A percentile compares a stretch with the other conserved stretches of the same genome.
phyloP scores from a whole-genome alignment of 1,140 invertebrate genomes.

The Aphaenogaster rudis region DNA sequence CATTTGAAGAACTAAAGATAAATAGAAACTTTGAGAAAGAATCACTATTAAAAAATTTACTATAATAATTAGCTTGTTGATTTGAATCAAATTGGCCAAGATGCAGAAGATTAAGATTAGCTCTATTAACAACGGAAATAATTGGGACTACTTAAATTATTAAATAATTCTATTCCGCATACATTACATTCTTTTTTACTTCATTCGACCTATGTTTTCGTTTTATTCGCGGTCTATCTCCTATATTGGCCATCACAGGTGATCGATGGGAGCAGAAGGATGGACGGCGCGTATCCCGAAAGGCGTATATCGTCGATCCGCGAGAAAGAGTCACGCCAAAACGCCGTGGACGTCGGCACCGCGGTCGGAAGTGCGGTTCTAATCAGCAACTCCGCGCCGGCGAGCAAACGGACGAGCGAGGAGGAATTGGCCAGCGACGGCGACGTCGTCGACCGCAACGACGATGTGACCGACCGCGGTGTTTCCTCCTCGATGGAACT shows the following conservation, averaged over 20 bases:
- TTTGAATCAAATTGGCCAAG: not conserved
- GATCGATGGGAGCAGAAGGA: constrained; percentile 57
- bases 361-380: not conserved
- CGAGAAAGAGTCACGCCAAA: constrained; percentile 49
- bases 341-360: constrained; percentile 20
- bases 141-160: not conserved
- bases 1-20: not conserved
- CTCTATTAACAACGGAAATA: not conserved
- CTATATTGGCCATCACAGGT: constrained; percentile 38
- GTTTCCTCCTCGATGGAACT: constrained; percentile 68
- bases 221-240: not conserved
- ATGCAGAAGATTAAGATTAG: not conserved
- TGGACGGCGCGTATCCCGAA: not conserved
- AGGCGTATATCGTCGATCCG: constrained; percentile 40
- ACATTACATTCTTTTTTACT: not conserved
- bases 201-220: not conserved
- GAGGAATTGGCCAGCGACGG: constrained; percentile 55
- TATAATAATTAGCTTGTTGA: not conserved
- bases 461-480: not conserved
- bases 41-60: not conserved
- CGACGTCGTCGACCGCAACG: constrained; percentile 28
- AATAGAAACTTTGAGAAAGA: not conserved
- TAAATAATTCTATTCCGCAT: not conserved
- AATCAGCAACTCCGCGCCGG: constrained; percentile 12
- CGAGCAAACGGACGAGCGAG: constrained; percentile 33